Base-by-base conservation (phyloP, 2,113 vertebrate species). In the Potamarius usumacintae region DNA sequence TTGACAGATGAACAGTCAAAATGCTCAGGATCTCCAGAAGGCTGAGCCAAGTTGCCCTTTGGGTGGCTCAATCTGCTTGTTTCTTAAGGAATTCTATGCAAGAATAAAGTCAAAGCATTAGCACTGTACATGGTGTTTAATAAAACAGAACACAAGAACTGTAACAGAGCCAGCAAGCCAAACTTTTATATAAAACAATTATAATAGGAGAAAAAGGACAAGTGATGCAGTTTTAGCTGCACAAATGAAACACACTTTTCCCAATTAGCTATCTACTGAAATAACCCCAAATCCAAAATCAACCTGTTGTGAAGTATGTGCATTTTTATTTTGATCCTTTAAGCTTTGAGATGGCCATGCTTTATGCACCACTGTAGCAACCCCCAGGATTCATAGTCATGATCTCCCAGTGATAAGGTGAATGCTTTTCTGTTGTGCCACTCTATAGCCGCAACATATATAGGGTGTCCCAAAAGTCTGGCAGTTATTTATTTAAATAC, bases 21-120 rank as follows among this genome's bases (percentile, higher is more conserved):
- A 15, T 20, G n/a, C 77, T 58, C 93, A 97, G 0, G 94, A 93
- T 89, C 93, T 96, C 97, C 97, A 98, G 91, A 99, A 99, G 20
- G 90, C 87, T 11, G 97, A 72, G 15, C 89, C 92, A 84, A 99
- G 94, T 86, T 95, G 93, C 0, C 97, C 97, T 90, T 96, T 97
- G 20, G 98, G 97, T 0, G 96, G 88, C 11, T 95, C 95, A 86
- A 99, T 94, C 89, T 94, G 93, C 74, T 92, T 91, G 69, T 85
- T 93, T 90, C 91, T 91, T 84, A 96, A 90, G 0, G 93, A 92
- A 0, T 79, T 92, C 95, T 96, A 14, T 1, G 15, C n/a, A 48
- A 86, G 71, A 88, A 30, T 87, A 62, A 78, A 85, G 52, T 10
- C 10, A 79, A 17, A 60, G 65, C 22, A 86, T 84, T 62, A 57